A percentile compares a stretch with the other conserved stretches of the same genome.
Evolutionary conservation across 2,113 vertebrate genomes (phyloP).

Genomic region (Fulica atra): DNA sequence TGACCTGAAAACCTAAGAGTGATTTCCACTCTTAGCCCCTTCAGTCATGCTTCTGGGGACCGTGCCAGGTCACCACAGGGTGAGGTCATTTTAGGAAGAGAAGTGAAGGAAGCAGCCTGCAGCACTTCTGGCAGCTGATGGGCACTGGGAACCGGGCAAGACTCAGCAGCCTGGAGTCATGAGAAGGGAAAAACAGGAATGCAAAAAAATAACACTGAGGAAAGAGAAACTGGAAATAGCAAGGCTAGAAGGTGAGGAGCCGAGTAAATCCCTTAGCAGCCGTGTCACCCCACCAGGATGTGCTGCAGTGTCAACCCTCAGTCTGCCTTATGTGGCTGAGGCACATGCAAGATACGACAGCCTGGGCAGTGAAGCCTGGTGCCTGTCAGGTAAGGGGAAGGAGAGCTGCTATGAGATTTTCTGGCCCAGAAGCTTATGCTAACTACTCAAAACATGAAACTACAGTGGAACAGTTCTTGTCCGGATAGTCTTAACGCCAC

Average conservation of each 20-base stretch:
- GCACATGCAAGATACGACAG: neutral
- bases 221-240: neutral
- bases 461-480: neutral
- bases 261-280: neutral
- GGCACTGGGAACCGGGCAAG: neutral
- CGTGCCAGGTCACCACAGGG: neutral
- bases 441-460: neutral
- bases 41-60: neutral
- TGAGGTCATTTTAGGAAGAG: neutral
- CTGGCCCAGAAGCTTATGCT: neutral
- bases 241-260: neutral
- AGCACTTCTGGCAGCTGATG: neutral
- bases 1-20: neutral
- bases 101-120: neutral
- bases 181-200: neutral
- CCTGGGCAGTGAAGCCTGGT: neutral
- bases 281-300: neutral
- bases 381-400: neutral
- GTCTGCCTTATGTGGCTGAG: neutral
- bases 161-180: neutral
- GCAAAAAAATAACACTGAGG: neutral
- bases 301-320: neutral
- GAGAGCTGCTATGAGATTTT: neutral
- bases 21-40: neutral
- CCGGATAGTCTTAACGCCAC: slow-evolving; percentile 9